phyloP scores from a whole-genome alignment of 2,113 vertebrate species.

The Oreotragus oreotragus region DNA sequence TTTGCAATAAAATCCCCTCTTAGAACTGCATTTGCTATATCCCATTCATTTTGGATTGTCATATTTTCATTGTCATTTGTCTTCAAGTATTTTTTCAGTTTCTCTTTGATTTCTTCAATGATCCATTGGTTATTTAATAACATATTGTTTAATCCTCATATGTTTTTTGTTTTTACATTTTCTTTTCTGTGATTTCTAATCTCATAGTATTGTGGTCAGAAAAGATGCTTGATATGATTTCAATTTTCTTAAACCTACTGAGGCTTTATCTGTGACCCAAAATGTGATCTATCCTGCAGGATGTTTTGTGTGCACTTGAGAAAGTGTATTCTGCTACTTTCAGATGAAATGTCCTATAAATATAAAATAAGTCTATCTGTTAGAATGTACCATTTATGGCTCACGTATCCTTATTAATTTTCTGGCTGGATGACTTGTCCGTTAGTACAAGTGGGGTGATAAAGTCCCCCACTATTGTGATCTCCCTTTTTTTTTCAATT shows the following conservation, averaged over 20 bases:
- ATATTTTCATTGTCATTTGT: too few species aligned
- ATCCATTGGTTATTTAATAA: too few species aligned
- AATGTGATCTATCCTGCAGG: background rate
- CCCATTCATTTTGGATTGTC: too few species aligned
- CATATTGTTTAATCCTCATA: too few species aligned
- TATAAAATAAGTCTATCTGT: background rate
- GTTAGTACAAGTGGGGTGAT: background rate
- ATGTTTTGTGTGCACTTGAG: background rate
- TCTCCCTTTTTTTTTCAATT: background rate
- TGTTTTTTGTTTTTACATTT: too few species aligned
- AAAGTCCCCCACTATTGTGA: background rate
- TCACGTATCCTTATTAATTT: accelerated
- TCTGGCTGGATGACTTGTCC: background rate
- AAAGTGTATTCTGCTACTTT: background rate
- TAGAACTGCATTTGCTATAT: too few species aligned
- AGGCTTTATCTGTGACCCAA: background rate
- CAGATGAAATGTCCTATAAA: background rate
- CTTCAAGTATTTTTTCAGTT: too few species aligned
- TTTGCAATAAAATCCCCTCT: too few species aligned
- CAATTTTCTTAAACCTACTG: background rate
- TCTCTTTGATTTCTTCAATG: too few species aligned
- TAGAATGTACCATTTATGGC: background rate
- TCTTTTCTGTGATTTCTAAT: too few species aligned
- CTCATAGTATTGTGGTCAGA: background rate
- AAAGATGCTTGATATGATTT: background rate